Evolutionary conservation across 2,888 invertebrate species (phyloP).

Genomic region (Anthrax anthrax): DNA sequence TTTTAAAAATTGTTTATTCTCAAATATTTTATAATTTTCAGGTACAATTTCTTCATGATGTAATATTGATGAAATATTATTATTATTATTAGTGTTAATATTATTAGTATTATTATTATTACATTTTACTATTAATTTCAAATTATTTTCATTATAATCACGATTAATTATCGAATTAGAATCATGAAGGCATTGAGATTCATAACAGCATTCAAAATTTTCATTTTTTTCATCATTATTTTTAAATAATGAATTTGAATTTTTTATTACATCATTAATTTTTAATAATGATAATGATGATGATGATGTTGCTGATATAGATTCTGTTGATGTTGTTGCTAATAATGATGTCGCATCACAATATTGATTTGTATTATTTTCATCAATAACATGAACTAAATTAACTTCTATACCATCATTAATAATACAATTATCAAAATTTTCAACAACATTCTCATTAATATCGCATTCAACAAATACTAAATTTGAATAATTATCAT

Average conservation of each 20-base stretch:
- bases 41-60: slow-evolving; percentile 32
- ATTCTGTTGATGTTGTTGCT: slow-evolving; percentile 10
- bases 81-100: neutral
- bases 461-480: slow-evolving; percentile 34
- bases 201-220: neutral
- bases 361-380: neutral
- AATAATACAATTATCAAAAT: slow-evolving; percentile 1
- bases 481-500: slow-evolving; percentile 15
- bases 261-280: neutral
- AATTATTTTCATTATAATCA: neutral
- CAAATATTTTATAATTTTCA: slow-evolving; percentile 22
- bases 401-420: slow-evolving; percentile 12
- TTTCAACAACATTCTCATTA: slow-evolving; percentile 28
- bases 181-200: neutral
- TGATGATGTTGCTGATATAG: slow-evolving; percentile 5
- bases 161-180: too few relatives aligned
- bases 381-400: slow-evolving; percentile 18
- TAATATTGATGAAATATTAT: slow-evolving; percentile 15
- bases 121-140: neutral
- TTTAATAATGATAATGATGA: neutral
- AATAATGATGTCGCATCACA: slow-evolving; percentile 2
- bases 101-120: neutral
- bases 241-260: too few relatives aligned
- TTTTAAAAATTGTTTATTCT: slow-evolving; percentile 26
- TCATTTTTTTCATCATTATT: neutral